Conservation (phyloP, 1,140 invertebrate species). For the Drosophila busckii region DNA sequence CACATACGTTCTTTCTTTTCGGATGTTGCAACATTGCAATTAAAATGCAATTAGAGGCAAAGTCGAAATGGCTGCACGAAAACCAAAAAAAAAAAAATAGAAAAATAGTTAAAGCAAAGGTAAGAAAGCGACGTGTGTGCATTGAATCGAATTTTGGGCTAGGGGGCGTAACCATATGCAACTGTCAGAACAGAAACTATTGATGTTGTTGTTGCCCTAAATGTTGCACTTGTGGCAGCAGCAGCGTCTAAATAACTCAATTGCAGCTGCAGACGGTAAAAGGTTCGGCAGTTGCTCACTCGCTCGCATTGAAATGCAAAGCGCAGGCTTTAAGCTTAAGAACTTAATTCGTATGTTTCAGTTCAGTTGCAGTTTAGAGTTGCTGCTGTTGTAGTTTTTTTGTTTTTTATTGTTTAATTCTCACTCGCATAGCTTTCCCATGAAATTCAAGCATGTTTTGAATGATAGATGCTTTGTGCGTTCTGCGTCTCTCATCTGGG, state of each 20-base stretch:
- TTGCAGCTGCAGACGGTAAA: slow-evolving; percentile 6
- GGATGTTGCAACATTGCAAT: slow-evolving; percentile 40
- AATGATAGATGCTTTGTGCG: slow-evolving; percentile 21
- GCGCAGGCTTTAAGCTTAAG: neutral
- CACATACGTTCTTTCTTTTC: too few relatives aligned
- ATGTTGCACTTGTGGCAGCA: neutral
- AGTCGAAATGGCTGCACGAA: slow-evolving; percentile 26
- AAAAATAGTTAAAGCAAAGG: neutral
- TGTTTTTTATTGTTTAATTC: too few relatives aligned
- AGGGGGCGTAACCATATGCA: slow-evolving; percentile 10
- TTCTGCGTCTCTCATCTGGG: neutral
- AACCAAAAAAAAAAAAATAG: neutral
- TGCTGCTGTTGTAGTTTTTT: neutral
- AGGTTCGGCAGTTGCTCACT: too few relatives aligned
- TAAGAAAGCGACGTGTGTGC: neutral
- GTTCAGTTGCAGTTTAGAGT: too few relatives aligned
- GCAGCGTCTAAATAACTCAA: slow-evolving; percentile 31
- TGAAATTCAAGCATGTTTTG: slow-evolving; percentile 24
- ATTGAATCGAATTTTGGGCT: neutral
- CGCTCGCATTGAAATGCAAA: neutral
- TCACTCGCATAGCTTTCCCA: slow-evolving; percentile 23
- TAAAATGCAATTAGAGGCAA: slow-evolving; percentile 66
- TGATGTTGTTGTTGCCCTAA: too few relatives aligned
- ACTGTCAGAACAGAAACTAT: too few relatives aligned
- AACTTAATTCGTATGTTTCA: neutral